Percentiles rank a stretch among this genome's conserved stretches.
phyloP scores from a whole-genome alignment of 2,888 invertebrate species.

The Glaucopsyche alexis region DNA sequence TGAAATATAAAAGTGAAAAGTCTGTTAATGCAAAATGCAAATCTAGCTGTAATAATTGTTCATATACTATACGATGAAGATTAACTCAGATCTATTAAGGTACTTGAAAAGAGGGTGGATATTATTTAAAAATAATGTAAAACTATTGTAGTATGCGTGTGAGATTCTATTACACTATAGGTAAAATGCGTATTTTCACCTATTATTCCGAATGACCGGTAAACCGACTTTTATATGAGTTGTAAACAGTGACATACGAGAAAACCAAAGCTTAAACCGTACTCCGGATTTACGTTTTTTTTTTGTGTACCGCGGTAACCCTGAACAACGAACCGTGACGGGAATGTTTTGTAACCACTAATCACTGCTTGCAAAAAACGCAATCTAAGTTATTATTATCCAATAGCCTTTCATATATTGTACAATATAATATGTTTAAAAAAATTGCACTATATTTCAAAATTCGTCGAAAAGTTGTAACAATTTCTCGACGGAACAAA shows the following conservation, averaged over 20 bases:
- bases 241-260: not conserved
- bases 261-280: not conserved
- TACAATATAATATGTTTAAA: not conserved
- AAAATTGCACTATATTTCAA: not conserved
- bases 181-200: not conserved
- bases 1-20: no score
- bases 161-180: not conserved
- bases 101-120: not conserved
- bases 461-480: constrained; percentile 9
- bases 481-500: constrained; percentile 52
- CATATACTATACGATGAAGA: no score
- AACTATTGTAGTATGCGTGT: not conserved
- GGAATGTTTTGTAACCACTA: constrained; percentile 8
- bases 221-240: not conserved
- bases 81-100: no score
- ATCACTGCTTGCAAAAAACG: constrained; percentile 8
- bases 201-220: not conserved
- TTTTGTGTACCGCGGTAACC: not conserved
- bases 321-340: constrained; percentile 6
- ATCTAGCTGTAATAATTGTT: no score
- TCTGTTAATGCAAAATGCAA: no score
- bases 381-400: not conserved
- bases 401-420: not conserved
- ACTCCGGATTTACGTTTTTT: not conserved
- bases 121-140: not conserved